Base-by-base conservation (phyloP, 64 coral and sea anemone genomes). In the Pocillopora damicornis region DNA sequence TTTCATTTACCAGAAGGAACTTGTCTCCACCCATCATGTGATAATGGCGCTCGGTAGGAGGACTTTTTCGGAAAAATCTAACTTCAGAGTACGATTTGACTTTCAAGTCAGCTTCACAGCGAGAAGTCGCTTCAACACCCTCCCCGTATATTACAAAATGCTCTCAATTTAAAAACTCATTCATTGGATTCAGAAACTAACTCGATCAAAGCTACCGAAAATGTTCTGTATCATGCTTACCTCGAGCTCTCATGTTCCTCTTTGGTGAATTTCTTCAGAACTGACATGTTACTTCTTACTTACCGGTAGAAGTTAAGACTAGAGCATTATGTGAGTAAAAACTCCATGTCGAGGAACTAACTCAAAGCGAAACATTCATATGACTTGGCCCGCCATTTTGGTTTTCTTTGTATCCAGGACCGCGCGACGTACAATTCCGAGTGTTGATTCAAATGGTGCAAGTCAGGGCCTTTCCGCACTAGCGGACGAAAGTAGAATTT, bases 231-330 rank as follows among this genome's bases (percentile, higher is more conserved):
- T n/a, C 25, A 23, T 71, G 25, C 81, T 42, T 11, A 85, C 81
- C 81, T 30, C 30, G 30, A 30, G 30, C 30, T 30, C 0, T 58
- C 65, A 25, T 30, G 65, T 58, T 85, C 81, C 11, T 67, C 80
- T 67, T 85, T 85, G 3, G 38, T 85, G 5, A 85, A 63, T 73
- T 85, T 85, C 11, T 85, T 22, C 30, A 73, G 37, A 20, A 57
- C 81, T 57, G 81, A 73, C 81, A 85, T 85, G 68, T 71, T 36
- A 85, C 42, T 63, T 22, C 68, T 85, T 13, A 37, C 22, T 71
- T 57, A 20, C 57, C 17, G 38, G 12, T 58, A 37, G 23, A 1
- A 72, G 4, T 9, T n/a, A 69, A 71, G 18, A 7, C 11, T 60
- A 51, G 37, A 3, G 65, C 81, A 11, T 85, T 85, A 38, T 30